Evolutionary conservation across 2,113 vertebrate species (phyloP), one percentile per base, ranked within the genome.

Genomic region (Perccottus glenii): DNA sequence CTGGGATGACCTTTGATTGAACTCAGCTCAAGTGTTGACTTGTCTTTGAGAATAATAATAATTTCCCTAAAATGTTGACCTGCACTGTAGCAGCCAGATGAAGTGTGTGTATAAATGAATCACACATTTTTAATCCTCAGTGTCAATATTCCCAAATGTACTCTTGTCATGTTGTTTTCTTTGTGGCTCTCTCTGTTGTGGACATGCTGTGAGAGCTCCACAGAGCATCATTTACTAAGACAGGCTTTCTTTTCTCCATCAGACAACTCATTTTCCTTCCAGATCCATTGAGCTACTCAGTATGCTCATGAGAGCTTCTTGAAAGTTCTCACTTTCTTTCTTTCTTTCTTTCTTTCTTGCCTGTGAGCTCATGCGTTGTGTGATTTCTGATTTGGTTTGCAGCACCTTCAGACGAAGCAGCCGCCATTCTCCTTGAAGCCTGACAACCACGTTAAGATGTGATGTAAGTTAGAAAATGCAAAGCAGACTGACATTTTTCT

Each of bases 301-400:
- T 72, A 70, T 82, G 63, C 73, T 81, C 67, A 64, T 38, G 27
- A 72, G 67, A 75, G 10, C 12, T 55, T 78, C 61, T 58, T 59
- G 16, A 79, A 63, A 68, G 33, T 56, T 75, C 70, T 51, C 36
- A 4, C 35, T 36, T 53, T 36, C n/a, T 55, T 55, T 36, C 8
- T 36, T 36, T 38, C 4, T 4, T 35, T 5, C 36, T n/a, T 33
- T n/a, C 36, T 55, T 38, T 36, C 32, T 15, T 71, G 47, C 16
- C 48, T 50, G 69, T 52, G 53, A 78, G 76, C 60, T 38, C 67
- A 75, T 64, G 56, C 73, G 63, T 81, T 76, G 64, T 81, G 27
- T 78, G 82, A 80, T 86, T 82, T 75, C 72, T 83, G 78, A 83
- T 86, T 79, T 64, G 60, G 50, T 68, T 85, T 79, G 80, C 70